These are phyloP conservation scores for Celastrina argiolus DNA, from an alignment of 2,888 invertebrate genomes.

Conservation along the genomic window DNA sequence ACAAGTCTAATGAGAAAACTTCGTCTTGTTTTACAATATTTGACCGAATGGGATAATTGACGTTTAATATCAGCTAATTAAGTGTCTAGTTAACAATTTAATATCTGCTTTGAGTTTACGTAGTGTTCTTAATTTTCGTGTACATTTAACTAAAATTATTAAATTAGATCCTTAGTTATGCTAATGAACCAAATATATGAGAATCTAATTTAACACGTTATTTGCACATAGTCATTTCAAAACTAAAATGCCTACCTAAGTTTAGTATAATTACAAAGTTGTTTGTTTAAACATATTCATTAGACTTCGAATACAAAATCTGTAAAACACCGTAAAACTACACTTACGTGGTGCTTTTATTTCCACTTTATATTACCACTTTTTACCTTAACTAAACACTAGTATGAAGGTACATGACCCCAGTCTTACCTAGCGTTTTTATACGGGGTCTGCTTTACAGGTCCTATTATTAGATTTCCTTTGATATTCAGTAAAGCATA, in stretches of 20 bases:
- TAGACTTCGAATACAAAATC: too few species aligned
- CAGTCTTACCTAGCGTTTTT: background rate
- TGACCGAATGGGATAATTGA: background rate
- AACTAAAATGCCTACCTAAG: background rate
- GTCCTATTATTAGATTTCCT: constrained; percentile 16
- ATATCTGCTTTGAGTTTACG: background rate
- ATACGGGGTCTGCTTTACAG: background rate
- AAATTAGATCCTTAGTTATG: background rate
- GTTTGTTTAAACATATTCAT: too few species aligned
- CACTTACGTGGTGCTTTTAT: too few species aligned
- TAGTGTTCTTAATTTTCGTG: background rate
- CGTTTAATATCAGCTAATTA: constrained; percentile 5
- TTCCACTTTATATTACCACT: too few species aligned
- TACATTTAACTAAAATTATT: too few species aligned
- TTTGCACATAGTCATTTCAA: background rate
- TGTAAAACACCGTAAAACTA: too few species aligned
- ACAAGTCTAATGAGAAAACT: background rate
- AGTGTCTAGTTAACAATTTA: background rate
- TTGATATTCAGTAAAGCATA: constrained; percentile 19
- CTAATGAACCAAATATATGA: background rate
- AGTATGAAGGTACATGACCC: background rate
- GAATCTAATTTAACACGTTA: background rate
- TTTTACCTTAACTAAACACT: background rate
- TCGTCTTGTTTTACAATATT: constrained; percentile 1
- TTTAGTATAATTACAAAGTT: too few species aligned